A percentile compares a stretch with the other conserved stretches of the same genome.
Conservation (phyloP, 2,797 vertebrate species). For the Distichodus sexfasciatus region DNA sequence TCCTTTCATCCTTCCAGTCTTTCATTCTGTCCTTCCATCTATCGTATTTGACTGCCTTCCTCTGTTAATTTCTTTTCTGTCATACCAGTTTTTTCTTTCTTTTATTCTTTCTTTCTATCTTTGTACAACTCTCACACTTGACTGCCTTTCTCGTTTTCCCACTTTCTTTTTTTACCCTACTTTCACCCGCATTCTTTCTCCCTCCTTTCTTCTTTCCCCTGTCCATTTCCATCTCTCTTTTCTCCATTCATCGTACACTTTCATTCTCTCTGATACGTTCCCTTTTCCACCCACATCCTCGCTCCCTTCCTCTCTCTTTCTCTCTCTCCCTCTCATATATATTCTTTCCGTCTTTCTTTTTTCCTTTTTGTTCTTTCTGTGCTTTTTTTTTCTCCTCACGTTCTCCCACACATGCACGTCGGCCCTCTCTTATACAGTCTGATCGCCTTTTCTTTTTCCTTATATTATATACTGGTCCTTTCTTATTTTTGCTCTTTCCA, state of each 20-base stretch:
- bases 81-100: no score
- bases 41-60: no score
- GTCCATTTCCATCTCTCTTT: slow-evolving; percentile 13
- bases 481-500: slow-evolving; percentile 49
- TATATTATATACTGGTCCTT: no score
- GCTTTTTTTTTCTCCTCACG: slow-evolving; percentile 38
- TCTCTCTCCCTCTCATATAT: background rate
- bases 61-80: no score
- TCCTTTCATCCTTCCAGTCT: no score
- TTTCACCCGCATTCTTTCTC: slow-evolving; percentile 3
- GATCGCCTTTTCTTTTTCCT: slow-evolving; percentile 2
- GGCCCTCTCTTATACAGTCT: slow-evolving; percentile 55
- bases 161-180: slow-evolving; percentile 14
- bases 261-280: background rate
- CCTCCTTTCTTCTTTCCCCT: background rate
- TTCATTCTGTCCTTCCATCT: no score
- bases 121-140: background rate
- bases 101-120: no score
- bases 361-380: background rate
- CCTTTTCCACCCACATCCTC: background rate
- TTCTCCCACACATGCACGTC: slow-evolving; percentile 63
- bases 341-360: background rate
- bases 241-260: no score
- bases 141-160: slow-evolving; percentile 42
- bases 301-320: slow-evolving; percentile 3